A percentile compares a stretch with the other conserved stretches of the same genome.
Evolutionary conservation across 2,888 invertebrate genomes (phyloP).

Genomic region (Cinara cedri): DNA sequence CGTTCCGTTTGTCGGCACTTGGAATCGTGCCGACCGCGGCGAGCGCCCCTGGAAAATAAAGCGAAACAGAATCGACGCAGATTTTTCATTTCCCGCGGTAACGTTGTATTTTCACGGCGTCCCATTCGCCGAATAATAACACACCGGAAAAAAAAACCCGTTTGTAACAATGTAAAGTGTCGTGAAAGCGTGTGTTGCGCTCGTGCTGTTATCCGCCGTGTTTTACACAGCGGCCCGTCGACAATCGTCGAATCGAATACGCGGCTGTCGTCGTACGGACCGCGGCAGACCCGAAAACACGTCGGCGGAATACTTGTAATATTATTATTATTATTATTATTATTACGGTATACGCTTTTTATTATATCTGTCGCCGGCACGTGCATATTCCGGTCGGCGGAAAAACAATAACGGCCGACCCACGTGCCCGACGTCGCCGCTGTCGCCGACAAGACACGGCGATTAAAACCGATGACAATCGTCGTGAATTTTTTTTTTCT

Average conservation of each 20-base stretch:
- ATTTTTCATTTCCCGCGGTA: not conserved
- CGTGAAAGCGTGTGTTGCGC: no score
- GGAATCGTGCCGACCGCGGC: no score
- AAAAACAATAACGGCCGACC: conserved; percentile 8
- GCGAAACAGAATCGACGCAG: not conserved
- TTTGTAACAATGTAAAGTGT: no score
- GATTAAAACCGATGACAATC: conserved; percentile 49
- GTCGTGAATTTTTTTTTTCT: conserved; percentile 4
- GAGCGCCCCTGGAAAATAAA: not conserved
- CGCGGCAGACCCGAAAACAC: not conserved
- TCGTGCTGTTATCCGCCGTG: no score
- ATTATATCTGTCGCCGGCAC: conserved; percentile 9
- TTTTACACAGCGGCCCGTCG: no score
- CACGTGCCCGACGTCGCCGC: conserved; percentile 9
- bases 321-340: no score
- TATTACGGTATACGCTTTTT: not conserved
- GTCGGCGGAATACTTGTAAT: no score
- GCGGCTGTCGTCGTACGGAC: no score
- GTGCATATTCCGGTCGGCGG: not conserved
- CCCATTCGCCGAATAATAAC: no score
- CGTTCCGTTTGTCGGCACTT: no score
- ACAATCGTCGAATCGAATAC: not conserved
- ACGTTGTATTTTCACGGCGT: no score
- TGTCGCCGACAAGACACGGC: conserved; percentile 18
- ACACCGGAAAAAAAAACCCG: no score